Evolutionary conservation across 1,140 invertebrate genomes (phyloP), one percentile per base, ranked within the genome.

Genomic region (Myzus persicae): DNA sequence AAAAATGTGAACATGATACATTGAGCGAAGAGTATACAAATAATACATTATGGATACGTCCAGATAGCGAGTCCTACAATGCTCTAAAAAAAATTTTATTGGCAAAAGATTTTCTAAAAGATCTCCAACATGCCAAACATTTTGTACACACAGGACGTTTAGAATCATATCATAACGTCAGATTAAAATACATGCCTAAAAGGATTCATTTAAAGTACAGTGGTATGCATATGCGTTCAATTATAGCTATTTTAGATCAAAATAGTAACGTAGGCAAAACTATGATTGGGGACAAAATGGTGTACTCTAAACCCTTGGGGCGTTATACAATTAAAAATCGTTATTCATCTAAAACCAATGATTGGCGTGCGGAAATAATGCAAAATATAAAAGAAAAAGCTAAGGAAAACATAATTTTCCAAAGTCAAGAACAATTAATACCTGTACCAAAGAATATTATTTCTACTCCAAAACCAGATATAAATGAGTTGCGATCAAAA

Each of bases 181-280:
- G 90, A 40, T 76, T 91, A 42, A 91, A 91, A 59, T 91, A 91
- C 51, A n/a, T 44, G 54, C 51, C 90, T 31, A 91, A 91, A 76
- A 76, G 54, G 42, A 76, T 59, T n/a, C 90, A 91, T 76, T 76
- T 91, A 22, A n/a, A 48, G 40, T 91, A 38, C 31, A 59, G 20
- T 42, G 90, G 90, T 22, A 51, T 91, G 59, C 18, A 59, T 42
- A 36, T 76, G 20, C 48, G 51, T 51, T 91, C 90, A 36, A 91
- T 91, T 4, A 6, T 91, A 36, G 90, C 54, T 42, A 91, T 91
- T 59, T 38, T 91, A 40, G 36, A 91, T 67, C 90, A 91, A 18
- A 91, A 91, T 76, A 38, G 20, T 82, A 82, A 82, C 6, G 36
- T 82, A 82, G 24, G 3, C 38, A 82, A 82, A 82, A 82, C 81